Evolutionary conservation across 92 coral and sea anemone species (phyloP).

Genomic region (Zoanthus solanderi): DNA sequence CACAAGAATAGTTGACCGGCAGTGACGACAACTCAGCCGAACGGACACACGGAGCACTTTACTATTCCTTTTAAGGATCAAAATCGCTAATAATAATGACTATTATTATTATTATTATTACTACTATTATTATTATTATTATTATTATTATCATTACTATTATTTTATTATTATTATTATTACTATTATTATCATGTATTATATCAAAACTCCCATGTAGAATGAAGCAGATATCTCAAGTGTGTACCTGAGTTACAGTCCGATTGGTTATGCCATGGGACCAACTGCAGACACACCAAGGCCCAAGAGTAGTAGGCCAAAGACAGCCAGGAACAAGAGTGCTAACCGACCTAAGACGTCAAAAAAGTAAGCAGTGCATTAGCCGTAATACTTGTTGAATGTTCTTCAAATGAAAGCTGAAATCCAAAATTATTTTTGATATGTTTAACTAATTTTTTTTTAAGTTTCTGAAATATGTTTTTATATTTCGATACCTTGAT

Average conservation of each 20-base stretch:
- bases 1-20: no score
- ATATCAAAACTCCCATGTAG: constrained; percentile 20
- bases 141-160: no score
- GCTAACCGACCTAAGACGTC: constrained; percentile 92
- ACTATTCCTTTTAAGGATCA: not conserved
- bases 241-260: constrained; percentile 88
- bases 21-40: no score
- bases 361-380: constrained; percentile 72
- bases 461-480: not conserved
- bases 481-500: not conserved
- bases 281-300: constrained; percentile 79
- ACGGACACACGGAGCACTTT: no score
- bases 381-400: not conserved
- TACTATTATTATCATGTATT: not conserved
- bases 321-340: constrained; percentile 88
- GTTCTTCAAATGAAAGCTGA: not conserved
- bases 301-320: constrained; percentile 88
- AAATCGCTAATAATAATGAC: not conserved
- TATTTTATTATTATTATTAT: not conserved
- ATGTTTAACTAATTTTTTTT: not conserved
- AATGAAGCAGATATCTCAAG: constrained; percentile 89
- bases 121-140: no score
- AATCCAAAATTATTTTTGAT: no score
- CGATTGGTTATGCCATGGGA: constrained; percentile 75
- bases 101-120: not conserved